Evolutionary conservation across 2,797 vertebrate genomes (phyloP).

Genomic region (Neoniphon sammara): DNA sequence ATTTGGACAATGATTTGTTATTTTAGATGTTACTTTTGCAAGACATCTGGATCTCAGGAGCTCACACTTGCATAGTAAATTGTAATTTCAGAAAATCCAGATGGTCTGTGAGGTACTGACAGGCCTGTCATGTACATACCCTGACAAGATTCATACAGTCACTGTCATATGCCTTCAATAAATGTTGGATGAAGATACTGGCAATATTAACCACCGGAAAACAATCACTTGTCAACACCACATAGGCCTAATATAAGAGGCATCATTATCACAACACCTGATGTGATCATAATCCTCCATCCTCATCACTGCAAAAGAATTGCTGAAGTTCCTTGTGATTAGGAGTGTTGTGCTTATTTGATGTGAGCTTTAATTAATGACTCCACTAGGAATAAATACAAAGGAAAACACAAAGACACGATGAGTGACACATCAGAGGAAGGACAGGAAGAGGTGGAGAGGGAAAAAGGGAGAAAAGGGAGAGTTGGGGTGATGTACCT

Average conservation of each 20-base stretch:
- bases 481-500: constrained; percentile 88
- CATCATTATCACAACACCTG: no score
- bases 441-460: constrained; percentile 25
- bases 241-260: no score
- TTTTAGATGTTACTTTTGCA: background rate
- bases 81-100: background rate
- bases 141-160: background rate
- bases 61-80: background rate
- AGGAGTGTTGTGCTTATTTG: no score
- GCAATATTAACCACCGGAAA: background rate
- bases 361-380: background rate
- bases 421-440: constrained; percentile 15
- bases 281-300: no score
- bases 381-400: background rate
- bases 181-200: background rate
- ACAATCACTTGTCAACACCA: no score
- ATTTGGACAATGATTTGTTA: background rate
- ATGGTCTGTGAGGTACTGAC: background rate
- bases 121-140: background rate
- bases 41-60: background rate
- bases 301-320: no score
- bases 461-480: constrained; percentile 32
- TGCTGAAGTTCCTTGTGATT: no score
- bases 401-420: constrained; percentile 4
- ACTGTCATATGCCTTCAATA: background rate